A percentile compares a stretch with the other conserved stretches of the same genome.
These are phyloP conservation scores for Tiliacea aurago DNA, from an alignment of 2,888 invertebrate genomes.

Conservation along the genomic window DNA sequence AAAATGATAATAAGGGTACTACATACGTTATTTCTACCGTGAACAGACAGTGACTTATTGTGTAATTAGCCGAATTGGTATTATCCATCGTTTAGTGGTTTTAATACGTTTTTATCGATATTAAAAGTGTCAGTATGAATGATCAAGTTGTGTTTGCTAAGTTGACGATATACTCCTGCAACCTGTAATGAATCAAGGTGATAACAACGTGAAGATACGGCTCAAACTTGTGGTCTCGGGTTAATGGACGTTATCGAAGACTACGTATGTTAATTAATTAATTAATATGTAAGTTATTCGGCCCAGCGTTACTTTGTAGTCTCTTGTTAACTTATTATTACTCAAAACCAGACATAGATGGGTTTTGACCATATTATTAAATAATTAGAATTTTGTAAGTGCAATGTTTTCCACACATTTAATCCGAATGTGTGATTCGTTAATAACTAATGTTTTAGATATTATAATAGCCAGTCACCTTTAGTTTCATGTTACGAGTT, in stretches of 20 bases:
- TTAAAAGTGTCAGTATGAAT: slow-evolving; percentile 67
- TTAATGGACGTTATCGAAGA: slow-evolving; percentile 87
- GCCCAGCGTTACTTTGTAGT: slow-evolving; percentile 80
- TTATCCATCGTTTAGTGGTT: slow-evolving; percentile 47
- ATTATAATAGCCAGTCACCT: slow-evolving; percentile 85
- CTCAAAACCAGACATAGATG: slow-evolving; percentile 82
- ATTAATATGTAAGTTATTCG: slow-evolving; percentile 79
- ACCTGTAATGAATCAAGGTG: slow-evolving; percentile 85
- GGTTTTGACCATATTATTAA: slow-evolving; percentile 75
- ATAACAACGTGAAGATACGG: slow-evolving; percentile 81
- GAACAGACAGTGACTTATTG: slow-evolving; percentile 47
- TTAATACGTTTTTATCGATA: slow-evolving; percentile 57
- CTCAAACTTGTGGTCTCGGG: slow-evolving; percentile 89
- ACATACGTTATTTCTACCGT: slow-evolving; percentile 18
- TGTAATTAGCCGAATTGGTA: slow-evolving; percentile 47
- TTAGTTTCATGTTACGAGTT: slow-evolving; percentile 70
- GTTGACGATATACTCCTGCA: slow-evolving; percentile 80
- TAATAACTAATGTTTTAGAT: slow-evolving; percentile 66
- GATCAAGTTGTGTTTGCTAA: slow-evolving; percentile 68
- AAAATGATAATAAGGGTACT: slow-evolving; percentile 39
- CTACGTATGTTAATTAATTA: slow-evolving; percentile 85
- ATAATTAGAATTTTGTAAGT: slow-evolving; percentile 61
- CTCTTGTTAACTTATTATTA: slow-evolving; percentile 70
- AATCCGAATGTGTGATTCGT: slow-evolving; percentile 60
- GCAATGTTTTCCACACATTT: slow-evolving; percentile 61